Evolutionary conservation across 1,140 invertebrate species (phyloP).

Genomic region (Bombus cullumanus): DNA sequence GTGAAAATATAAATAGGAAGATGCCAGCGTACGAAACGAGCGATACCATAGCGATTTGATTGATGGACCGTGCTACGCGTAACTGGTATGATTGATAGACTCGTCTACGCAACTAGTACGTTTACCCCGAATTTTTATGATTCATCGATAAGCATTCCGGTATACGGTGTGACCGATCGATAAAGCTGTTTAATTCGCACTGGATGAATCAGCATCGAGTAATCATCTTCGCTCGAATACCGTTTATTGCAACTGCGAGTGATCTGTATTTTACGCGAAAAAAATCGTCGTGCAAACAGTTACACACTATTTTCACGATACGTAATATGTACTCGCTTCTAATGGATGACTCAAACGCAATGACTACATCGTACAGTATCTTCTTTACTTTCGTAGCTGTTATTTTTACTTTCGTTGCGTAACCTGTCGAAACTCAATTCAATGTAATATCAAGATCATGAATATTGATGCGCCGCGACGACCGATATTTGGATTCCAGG

Average conservation of each 20-base stretch:
- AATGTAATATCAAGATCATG: slow-evolving; percentile 1
- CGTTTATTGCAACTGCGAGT: background rate
- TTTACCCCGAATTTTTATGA: slow-evolving; percentile 50
- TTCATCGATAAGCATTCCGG: slow-evolving; percentile 41
- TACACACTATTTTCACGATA: background rate
- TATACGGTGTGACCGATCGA: slow-evolving; percentile 39
- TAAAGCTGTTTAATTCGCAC: slow-evolving; percentile 43
- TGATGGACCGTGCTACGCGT: slow-evolving; percentile 36
- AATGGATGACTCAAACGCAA: background rate
- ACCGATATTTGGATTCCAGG: slow-evolving; percentile 24
- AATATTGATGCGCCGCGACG: slow-evolving; percentile 21
- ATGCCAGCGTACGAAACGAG: background rate
- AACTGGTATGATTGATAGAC: slow-evolving; percentile 42
- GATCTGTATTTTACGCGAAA: background rate
- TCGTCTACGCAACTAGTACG: slow-evolving; percentile 33
- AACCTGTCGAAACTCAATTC: slow-evolving; percentile 15
- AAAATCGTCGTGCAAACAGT: background rate
- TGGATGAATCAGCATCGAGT: slow-evolving; percentile 38
- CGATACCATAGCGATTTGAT: slow-evolving; percentile 22
- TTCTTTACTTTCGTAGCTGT: background rate
- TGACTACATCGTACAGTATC: background rate
- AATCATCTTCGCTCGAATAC: slow-evolving; percentile 13
- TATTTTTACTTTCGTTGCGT: slow-evolving; percentile 6
- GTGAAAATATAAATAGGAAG: slow-evolving; percentile 47
- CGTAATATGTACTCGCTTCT: background rate